Base-by-base conservation (phyloP, 2,888 invertebrate species). In the Entomobrya multifasciata region DNA sequence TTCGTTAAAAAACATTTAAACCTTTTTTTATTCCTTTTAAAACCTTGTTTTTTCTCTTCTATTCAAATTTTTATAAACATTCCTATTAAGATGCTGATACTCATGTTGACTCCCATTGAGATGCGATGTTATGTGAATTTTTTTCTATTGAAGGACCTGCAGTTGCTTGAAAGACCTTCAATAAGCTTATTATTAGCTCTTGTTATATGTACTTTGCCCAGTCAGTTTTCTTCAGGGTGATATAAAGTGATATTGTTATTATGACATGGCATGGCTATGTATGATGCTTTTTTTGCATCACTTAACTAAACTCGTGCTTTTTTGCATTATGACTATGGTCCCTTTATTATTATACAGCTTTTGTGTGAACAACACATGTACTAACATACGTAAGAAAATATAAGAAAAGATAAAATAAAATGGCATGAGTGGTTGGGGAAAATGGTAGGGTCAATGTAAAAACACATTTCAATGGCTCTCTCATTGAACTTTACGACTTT, bases 401-500 rank as follows among this genome's bases (percentile, higher is more conserved):
- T 20, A 15, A 25, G 25, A 25, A 60, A 72, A 49, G 55, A 74
- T 74, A 74, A n/a, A n/a, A 52, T 74, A 74, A 44, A 20, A 67
- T 44, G n/a, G n/a, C n/a, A 44, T 67, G 67, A 13, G 22, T 41
- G 44, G 6, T 20, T 67, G 22, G 44, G n/a, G n/a, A n/a, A n/a
- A n/a, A n/a, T n/a, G 41, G 57, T 60, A 27, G 60, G 77, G 55
- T 77, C 77, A 77, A 60, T 60, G 44, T 22, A 60, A 49, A 47
- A 20, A 22, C 70, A 52, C 74, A 13, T 67, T 13, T 67, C 67
- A 77, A 77, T 57, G 41, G 60, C 27, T 55, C 57, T 57, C 77
- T 60, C 60, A 57, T 41, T 60, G 25, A 27, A 60, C 41, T 77
- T 77, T 77, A 77, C 60, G 77, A 60, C 57, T 57, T 44, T 30